Conservation (phyloP, 2,797 vertebrate genomes). For the Danio jaintianensis region DNA sequence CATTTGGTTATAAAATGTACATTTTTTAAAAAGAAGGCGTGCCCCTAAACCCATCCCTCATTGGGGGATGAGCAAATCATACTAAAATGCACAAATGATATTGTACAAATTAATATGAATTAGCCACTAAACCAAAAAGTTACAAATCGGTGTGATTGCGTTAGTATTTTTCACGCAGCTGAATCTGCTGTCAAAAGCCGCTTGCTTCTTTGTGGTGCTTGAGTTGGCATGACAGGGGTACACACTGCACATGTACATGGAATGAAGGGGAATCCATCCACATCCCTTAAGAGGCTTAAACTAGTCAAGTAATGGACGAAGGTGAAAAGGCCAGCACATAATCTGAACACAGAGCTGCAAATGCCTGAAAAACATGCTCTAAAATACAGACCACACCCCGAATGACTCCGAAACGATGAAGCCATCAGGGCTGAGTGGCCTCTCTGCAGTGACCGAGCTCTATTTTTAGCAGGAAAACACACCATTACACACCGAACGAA, state of each 20-base stretch:
- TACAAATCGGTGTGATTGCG: too few relatives aligned
- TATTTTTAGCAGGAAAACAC: constrained; percentile 67
- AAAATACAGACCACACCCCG: constrained; percentile 57
- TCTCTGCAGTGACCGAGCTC: constrained; percentile 60
- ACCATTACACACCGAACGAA: constrained; percentile 54
- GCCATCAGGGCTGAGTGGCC: constrained; percentile 50
- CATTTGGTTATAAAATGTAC: too few relatives aligned
- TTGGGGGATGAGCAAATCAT: too few relatives aligned
- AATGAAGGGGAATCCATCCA: constrained; percentile 27
- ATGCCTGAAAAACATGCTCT: constrained; percentile 63
- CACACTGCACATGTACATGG: background rate
- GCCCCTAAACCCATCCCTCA: too few relatives aligned
- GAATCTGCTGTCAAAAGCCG: constrained; percentile 3
- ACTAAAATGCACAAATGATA: too few relatives aligned
- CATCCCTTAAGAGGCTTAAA: constrained; percentile 78
- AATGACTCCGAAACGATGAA: constrained; percentile 58
- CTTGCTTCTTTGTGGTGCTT: constrained; percentile 9
- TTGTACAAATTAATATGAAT: too few relatives aligned
- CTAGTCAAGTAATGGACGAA: constrained; percentile 68
- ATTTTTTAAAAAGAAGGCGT: too few relatives aligned
- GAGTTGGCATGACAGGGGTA: constrained; percentile 12
- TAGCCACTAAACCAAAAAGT: too few relatives aligned
- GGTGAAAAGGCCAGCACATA: constrained; percentile 74
- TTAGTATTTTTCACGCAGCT: background rate
- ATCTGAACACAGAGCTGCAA: constrained; percentile 72